phyloP scores from a whole-genome alignment of 2,888 invertebrate genomes.

The Drepanosiphum platanoidis region DNA sequence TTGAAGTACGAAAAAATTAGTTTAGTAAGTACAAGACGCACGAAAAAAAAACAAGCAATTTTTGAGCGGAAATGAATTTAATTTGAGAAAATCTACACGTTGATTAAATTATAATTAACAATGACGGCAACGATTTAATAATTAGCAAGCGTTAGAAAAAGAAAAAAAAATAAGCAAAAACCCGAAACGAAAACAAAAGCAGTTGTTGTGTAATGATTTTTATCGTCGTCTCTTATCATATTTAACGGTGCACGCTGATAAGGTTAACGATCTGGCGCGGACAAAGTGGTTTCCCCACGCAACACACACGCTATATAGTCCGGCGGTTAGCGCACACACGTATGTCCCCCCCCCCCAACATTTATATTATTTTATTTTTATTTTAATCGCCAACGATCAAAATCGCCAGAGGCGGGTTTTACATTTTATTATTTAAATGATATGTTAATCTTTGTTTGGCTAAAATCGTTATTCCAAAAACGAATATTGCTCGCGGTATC shows the following conservation, averaged over 20 bases:
- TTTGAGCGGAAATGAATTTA: too few relatives aligned
- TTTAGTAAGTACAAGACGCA: neutral
- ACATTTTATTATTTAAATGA: too few relatives aligned
- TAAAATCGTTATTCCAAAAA: too few relatives aligned
- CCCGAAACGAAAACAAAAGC: neutral
- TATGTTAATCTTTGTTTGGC: too few relatives aligned
- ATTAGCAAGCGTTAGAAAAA: neutral
- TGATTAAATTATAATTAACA: too few relatives aligned
- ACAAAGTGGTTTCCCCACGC: slow-evolving; percentile 38
- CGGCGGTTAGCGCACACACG: neutral
- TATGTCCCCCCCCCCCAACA: too few relatives aligned
- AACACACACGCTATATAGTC: too few relatives aligned
- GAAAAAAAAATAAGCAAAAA: neutral
- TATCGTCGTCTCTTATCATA: neutral
- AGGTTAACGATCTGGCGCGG: slow-evolving; percentile 52
- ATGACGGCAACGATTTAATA: too few relatives aligned
- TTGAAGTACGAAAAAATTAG: neutral
- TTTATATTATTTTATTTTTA: neutral
- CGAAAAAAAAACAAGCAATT: neutral
- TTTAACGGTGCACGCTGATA: slow-evolving; percentile 14
- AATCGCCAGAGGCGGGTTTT: too few relatives aligned
- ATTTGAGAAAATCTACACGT: too few relatives aligned
- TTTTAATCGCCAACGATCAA: neutral
- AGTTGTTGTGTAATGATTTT: slow-evolving; percentile 3
- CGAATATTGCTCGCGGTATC: too few relatives aligned